These are phyloP conservation scores for Drosophila lutescens DNA, from an alignment of 2,888 invertebrate genomes.

Conservation along the genomic window DNA sequence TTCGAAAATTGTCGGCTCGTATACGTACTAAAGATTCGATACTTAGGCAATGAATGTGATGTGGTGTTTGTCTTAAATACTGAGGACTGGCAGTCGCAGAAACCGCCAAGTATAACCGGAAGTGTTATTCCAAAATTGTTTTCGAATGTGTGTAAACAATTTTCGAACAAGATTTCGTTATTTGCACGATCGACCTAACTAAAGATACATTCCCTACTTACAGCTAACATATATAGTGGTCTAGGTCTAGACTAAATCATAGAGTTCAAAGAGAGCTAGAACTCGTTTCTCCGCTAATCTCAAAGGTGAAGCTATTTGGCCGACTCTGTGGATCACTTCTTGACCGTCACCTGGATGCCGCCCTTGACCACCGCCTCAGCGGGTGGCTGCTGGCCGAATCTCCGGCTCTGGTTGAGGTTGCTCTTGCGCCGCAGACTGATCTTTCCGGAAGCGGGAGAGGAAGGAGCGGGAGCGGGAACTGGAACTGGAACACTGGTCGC, in stretches of 20 bases:
- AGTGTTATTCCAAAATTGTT: slow-evolving; percentile 76
- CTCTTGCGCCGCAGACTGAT: slow-evolving; percentile 57
- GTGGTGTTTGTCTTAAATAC: slow-evolving; percentile 44
- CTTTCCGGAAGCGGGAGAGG: slow-evolving; percentile 59
- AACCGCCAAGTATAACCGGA: slow-evolving; percentile 42
- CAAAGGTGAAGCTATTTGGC: slow-evolving; percentile 26
- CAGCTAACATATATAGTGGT: slow-evolving; percentile 21
- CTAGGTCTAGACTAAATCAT: slow-evolving; percentile 24
- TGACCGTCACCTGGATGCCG: slow-evolving; percentile 81
- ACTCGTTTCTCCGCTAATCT: slow-evolving; percentile 48
- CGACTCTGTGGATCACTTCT: slow-evolving; percentile 41
- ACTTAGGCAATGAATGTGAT: slow-evolving; percentile 36
- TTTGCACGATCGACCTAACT: slow-evolving; percentile 31
- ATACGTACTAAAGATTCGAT: slow-evolving; percentile 29
- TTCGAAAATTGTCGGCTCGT: slow-evolving; percentile 28
- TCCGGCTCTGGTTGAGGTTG: slow-evolving; percentile 73
- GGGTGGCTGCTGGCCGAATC: slow-evolving; percentile 74
- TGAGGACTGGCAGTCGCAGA: slow-evolving; percentile 52
- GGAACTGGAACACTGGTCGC: not conserved
- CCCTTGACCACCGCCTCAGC: slow-evolving; percentile 83
- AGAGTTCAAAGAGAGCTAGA: slow-evolving; percentile 10
- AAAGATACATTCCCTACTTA: slow-evolving; percentile 48
- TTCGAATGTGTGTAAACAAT: slow-evolving; percentile 51
- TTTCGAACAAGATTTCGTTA: slow-evolving; percentile 72
- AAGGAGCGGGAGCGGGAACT: slow-evolving; percentile 25